Percentiles rank a stretch among this genome's conserved stretches.
phyloP scores from a whole-genome alignment of 2,888 invertebrate species.

The Anarsia innoxiella region DNA sequence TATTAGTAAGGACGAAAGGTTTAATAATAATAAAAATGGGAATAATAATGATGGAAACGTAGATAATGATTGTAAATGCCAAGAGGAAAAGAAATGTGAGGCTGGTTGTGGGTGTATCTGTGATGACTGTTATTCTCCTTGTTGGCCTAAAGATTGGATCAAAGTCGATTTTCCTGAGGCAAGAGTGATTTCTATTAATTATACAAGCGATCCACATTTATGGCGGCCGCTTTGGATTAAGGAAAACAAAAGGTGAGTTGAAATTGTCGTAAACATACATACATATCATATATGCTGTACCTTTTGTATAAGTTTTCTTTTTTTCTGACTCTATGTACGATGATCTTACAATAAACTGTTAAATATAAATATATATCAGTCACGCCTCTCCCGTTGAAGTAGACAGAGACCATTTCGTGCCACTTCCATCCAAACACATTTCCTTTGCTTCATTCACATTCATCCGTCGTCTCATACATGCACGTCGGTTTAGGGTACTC shows the following conservation, averaged over 20 bases:
- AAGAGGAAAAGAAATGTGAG: conserved; percentile 31
- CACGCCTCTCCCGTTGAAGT: too few relatives aligned
- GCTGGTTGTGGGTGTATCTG: conserved; percentile 59
- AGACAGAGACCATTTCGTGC: too few relatives aligned
- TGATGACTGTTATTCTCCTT: conserved; percentile 74
- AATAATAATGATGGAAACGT: neutral
- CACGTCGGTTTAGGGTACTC: too few relatives aligned
- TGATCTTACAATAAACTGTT: too few relatives aligned
- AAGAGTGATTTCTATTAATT: conserved; percentile 87
- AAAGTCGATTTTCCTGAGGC: conserved; percentile 84
- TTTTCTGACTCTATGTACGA: too few relatives aligned
- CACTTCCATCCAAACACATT: too few relatives aligned
- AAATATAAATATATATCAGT: too few relatives aligned
- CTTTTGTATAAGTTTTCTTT: too few relatives aligned
- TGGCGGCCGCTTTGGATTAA: conserved; percentile 86
- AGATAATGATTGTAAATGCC: conserved; percentile 27
- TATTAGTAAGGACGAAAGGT: conserved; percentile 5
- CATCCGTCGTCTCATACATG: too few relatives aligned
- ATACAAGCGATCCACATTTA: conserved; percentile 84
- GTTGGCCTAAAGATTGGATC: conserved; percentile 93
- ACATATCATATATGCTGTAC: too few relatives aligned
- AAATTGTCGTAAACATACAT: too few relatives aligned
- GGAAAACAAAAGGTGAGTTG: conserved; percentile 77
- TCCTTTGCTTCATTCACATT: too few relatives aligned
- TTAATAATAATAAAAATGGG: conserved; percentile 11